Evolutionary conservation across 2,797 vertebrate species (phyloP).

Genomic region (Typhlichthys eigenmanni): DNA sequence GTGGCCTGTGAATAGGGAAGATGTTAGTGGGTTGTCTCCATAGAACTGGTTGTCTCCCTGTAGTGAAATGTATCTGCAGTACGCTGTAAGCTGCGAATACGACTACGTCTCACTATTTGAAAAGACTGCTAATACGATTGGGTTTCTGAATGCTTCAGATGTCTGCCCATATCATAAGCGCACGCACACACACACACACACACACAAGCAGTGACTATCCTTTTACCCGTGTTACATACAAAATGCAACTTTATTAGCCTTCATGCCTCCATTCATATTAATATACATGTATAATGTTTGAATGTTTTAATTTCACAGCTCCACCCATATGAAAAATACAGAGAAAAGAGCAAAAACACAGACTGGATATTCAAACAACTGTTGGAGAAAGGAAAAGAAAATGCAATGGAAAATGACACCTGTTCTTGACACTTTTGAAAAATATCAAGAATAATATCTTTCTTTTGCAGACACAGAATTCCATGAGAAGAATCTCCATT

Average conservation of each 20-base stretch:
- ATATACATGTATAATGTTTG: constrained; percentile 99
- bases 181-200: constrained; percentile 41
- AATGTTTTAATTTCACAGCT: constrained; percentile 99
- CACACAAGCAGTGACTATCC: constrained; percentile 50
- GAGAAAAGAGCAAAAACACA: constrained; percentile 90
- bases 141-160: constrained; percentile 57
- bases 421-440: constrained; percentile 89
- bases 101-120: constrained; percentile 32
- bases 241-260: constrained; percentile 99
- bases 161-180: constrained; percentile 47
- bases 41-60: neutral
- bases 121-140: constrained; percentile 51
- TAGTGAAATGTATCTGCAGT: neutral
- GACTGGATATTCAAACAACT: constrained; percentile 96
- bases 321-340: constrained; percentile 94
- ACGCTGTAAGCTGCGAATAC: constrained; percentile 21
- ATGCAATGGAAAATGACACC: constrained; percentile 75
- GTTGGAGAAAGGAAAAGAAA: constrained; percentile 73
- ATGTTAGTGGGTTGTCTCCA: neutral
- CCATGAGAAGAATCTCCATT: constrained; percentile 89
- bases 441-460: constrained; percentile 85
- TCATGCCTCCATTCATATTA: constrained; percentile 99
- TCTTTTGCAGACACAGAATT: constrained; percentile 84
- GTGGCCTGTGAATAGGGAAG: too few relatives aligned
- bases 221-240: constrained; percentile 87